Percentiles rank a stretch among this genome's conserved stretches.
Evolutionary conservation across 2,113 vertebrate genomes (phyloP).

Genomic region (Silurus glanis): DNA sequence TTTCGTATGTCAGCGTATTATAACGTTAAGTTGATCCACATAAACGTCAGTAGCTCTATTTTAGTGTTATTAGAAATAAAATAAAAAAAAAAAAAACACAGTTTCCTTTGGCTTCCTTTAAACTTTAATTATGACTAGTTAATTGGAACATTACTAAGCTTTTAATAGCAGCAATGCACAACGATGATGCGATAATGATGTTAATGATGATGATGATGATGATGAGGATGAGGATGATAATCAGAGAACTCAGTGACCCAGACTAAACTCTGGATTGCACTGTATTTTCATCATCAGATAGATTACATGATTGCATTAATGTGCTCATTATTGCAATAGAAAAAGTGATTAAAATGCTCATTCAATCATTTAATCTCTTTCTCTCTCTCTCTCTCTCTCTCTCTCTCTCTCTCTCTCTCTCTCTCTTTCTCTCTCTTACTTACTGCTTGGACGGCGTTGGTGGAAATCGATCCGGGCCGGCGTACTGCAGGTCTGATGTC

Average conservation of each 20-base stretch:
- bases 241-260: slow-evolving; percentile 25
- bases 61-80: neutral
- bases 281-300: slow-evolving; percentile 65
- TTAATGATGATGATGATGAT: neutral
- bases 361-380: neutral
- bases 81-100: neutral
- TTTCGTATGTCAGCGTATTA: neutral
- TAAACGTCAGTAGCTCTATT: neutral
- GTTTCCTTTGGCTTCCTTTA: neutral
- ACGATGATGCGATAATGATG: neutral
- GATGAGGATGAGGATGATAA: neutral
- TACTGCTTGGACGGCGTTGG: slow-evolving; percentile 62
- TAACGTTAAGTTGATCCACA: neutral
- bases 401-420: slow-evolving; percentile 43
- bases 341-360: slow-evolving; percentile 69
- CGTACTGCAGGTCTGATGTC: slow-evolving; percentile 77
- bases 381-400: neutral
- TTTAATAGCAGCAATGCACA: neutral
- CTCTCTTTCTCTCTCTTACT: slow-evolving; percentile 32
- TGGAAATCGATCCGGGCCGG: slow-evolving; percentile 76
- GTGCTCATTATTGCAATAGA: slow-evolving; percentile 63
- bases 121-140: slow-evolving; percentile 2
- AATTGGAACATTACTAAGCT: neutral
- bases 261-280: slow-evolving; percentile 37
- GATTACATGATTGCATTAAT: slow-evolving; percentile 68